These are phyloP conservation scores for Parasteatoda tepidariorum DNA, from an alignment of 1,140 invertebrate genomes.

Conservation along the genomic window DNA sequence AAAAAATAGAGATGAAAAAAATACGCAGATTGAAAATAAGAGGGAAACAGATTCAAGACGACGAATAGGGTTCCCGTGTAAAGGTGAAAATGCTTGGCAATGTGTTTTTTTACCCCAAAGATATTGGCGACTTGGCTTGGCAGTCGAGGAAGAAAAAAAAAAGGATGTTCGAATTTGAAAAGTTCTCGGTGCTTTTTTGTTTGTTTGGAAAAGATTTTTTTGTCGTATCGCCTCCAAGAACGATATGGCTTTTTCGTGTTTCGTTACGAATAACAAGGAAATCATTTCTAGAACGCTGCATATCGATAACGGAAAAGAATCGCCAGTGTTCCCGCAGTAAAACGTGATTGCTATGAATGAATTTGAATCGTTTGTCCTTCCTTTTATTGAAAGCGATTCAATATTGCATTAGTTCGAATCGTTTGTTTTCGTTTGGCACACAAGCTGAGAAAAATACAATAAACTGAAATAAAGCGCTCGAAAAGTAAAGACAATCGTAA, in stretches of 20 bases:
- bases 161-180: slow-evolving; percentile 4
- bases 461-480: no score
- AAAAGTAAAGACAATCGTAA: no score
- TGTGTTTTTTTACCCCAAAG: slow-evolving; percentile 40
- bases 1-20: no score
- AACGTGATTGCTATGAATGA: background rate
- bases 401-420: no score
- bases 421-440: no score
- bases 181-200: slow-evolving; percentile 23
- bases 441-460: no score
- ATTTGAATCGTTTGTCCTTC: background rate
- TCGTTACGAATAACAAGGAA: slow-evolving; percentile 35
- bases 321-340: background rate
- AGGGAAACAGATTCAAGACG: slow-evolving; percentile 47
- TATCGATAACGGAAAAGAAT: background rate
- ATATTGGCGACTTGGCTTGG: background rate
- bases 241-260: slow-evolving; percentile 56
- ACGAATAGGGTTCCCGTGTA: slow-evolving; percentile 48
- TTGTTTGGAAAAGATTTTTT: slow-evolving; percentile 5
- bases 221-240: background rate
- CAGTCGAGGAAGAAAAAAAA: slow-evolving; percentile 2
- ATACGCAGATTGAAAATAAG: slow-evolving; percentile 56
- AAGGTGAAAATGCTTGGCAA: slow-evolving; percentile 48
- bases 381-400: no score
- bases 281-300: slow-evolving; percentile 28